Conservation (phyloP, 2,888 invertebrate genomes). For the Scaptomyza reducta region DNA sequence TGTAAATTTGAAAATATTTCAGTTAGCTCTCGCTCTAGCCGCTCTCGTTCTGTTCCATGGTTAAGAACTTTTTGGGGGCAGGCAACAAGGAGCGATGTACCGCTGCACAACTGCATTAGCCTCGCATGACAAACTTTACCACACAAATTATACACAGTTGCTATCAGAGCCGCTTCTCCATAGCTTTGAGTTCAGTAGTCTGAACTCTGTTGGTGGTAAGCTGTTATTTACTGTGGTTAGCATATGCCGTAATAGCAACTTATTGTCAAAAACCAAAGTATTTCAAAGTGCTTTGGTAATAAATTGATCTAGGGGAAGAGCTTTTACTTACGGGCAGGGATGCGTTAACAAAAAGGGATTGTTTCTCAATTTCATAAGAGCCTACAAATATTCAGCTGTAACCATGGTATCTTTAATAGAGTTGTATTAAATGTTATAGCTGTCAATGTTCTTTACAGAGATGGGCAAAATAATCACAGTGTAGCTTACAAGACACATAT, state of each 20-base stretch:
- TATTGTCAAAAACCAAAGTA: slow-evolving; percentile 25
- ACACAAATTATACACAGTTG: slow-evolving; percentile 57
- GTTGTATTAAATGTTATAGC: neutral
- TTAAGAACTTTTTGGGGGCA: slow-evolving; percentile 20
- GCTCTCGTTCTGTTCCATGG: slow-evolving; percentile 3
- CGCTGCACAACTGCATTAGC: slow-evolving; percentile 57
- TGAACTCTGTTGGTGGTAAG: neutral
- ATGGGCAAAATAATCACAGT: slow-evolving; percentile 29
- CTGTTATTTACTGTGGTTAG: slow-evolving; percentile 8
- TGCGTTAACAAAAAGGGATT: no score
- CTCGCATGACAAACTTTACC: slow-evolving; percentile 62
- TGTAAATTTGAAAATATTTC: slow-evolving; percentile 71
- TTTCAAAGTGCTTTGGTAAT: neutral
- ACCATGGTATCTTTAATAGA: neutral
- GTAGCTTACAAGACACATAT: slow-evolving; percentile 19
- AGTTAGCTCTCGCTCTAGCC: slow-evolving; percentile 10
- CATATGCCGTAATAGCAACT: slow-evolving; percentile 32
- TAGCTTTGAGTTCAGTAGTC: slow-evolving; percentile 14
- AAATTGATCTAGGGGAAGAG: neutral
- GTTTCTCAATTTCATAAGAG: neutral
- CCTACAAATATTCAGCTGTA: neutral
- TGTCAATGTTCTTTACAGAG: neutral
- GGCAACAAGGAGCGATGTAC: slow-evolving; percentile 4
- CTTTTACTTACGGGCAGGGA: no score
- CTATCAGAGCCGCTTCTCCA: slow-evolving; percentile 14